Conservation (phyloP, 2,888 invertebrate species). For the Drosophila borealis region DNA sequence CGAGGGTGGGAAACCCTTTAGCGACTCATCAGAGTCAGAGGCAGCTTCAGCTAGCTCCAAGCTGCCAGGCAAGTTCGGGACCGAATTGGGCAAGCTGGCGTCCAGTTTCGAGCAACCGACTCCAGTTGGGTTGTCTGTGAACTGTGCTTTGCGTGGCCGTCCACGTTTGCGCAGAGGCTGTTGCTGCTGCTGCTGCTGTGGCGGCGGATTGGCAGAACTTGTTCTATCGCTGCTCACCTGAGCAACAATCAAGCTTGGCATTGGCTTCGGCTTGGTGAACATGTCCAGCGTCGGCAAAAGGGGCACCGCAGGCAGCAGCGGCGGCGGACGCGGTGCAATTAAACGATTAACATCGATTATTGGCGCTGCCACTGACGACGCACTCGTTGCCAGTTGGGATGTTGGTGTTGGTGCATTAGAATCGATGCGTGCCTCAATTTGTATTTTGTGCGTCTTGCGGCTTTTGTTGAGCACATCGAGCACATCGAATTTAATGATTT, state of each 20-base stretch:
- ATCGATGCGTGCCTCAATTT: conserved; percentile 83
- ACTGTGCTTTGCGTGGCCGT: conserved; percentile 62
- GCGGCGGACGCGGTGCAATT: conserved; percentile 17
- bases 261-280: conserved; percentile 69
- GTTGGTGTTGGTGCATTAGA: conserved; percentile 69
- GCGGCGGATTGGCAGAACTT: neutral
- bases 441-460: conserved; percentile 82
- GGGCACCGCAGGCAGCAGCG: conserved; percentile 5
- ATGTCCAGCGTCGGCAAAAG: conserved; percentile 33
- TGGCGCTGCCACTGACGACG: conserved; percentile 5
- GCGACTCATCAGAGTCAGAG: conserved; percentile 41
- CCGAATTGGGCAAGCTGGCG: neutral
- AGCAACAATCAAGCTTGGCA: conserved; percentile 76
- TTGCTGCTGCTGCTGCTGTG: conserved; percentile 1
- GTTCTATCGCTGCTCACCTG: conserved; percentile 73
- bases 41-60: conserved; percentile 27
- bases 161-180: conserved; percentile 63
- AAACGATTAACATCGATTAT: conserved; percentile 21
- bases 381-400: conserved; percentile 21
- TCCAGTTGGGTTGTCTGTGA: neutral
- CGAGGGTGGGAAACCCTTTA: conserved; percentile 11
- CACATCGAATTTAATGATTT: conserved; percentile 84
- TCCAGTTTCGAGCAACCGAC: neutral
- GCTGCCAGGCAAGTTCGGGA: neutral
- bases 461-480: conserved; percentile 83